A percentile compares a stretch with the other conserved stretches of the same genome.
phyloP scores from a whole-genome alignment of 2,113 vertebrate genomes.

The Oncorhynchus clarkii region DNA sequence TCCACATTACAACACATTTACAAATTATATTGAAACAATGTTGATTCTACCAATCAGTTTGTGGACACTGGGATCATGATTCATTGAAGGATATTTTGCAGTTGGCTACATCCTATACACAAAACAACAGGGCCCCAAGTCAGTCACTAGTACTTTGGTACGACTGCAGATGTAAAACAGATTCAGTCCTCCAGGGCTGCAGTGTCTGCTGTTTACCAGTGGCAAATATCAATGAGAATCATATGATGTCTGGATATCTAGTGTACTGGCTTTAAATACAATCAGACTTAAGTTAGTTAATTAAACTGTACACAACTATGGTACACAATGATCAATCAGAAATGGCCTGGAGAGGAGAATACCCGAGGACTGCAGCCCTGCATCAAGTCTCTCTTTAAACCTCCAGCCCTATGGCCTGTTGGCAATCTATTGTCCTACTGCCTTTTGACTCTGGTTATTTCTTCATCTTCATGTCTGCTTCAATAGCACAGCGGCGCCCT shows the following conservation, averaged over 20 bases:
- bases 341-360: conserved; percentile 9
- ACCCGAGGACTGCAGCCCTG: conserved; percentile 8
- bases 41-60: too few relatives aligned
- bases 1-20: too few relatives aligned
- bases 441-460: conserved; percentile 69
- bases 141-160: background rate
- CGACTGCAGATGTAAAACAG: background rate
- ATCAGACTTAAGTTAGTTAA: background rate
- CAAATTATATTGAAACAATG: too few relatives aligned
- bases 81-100: conserved; percentile 8
- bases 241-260: background rate
- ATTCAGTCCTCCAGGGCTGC: background rate
- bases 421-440: too few relatives aligned
- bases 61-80: background rate
- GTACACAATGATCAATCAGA: conserved; percentile 14
- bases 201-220: conserved; percentile 5
- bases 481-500: conserved; percentile 96
- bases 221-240: background rate
- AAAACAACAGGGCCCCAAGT: background rate
- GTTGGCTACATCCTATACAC: conserved; percentile 4
- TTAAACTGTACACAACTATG: background rate
- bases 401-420: background rate
- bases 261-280: conserved; percentile 4
- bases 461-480: conserved; percentile 99
- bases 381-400: background rate